Conservation (phyloP, 1,140 invertebrate species). For the Phymastichus coffea region DNA sequence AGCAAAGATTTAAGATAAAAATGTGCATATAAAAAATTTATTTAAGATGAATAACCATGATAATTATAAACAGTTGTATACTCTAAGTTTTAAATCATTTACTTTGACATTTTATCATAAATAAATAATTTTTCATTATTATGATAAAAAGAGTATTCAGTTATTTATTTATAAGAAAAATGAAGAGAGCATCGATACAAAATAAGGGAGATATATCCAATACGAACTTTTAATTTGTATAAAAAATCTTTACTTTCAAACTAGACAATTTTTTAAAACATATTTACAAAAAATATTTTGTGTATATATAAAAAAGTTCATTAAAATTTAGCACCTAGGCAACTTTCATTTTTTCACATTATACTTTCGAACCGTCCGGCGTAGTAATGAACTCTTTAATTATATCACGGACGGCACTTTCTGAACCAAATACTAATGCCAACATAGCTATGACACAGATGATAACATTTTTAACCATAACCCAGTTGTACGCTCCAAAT, state of each 20-base stretch:
- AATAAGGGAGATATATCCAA: no score
- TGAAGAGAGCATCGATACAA: no score
- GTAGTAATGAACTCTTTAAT: conserved; percentile 33
- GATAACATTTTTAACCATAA: conserved; percentile 76
- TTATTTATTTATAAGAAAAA: no score
- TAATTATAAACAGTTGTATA: no score
- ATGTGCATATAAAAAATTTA: no score
- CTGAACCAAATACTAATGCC: conserved; percentile 79
- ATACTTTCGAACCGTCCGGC: not conserved
- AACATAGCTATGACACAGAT: conserved; percentile 72
- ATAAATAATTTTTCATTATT: no score
- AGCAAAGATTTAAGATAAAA: no score
- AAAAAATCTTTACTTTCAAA: conserved; percentile 22
- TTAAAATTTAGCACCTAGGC: conserved; percentile 15
- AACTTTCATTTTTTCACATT: not conserved
- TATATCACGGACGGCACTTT: conserved; percentile 73
- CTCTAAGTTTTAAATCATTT: no score
- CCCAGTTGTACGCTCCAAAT: conserved; percentile 69
- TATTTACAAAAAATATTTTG: conserved; percentile 27
- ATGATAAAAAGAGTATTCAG: no score
- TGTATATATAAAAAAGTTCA: conserved; percentile 20
- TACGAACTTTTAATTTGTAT: no score
- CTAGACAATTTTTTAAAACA: conserved; percentile 20
- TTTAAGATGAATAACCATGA: no score
- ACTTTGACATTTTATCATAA: no score